Base-by-base conservation (phyloP, 2,113 vertebrate genomes). In the Bubo bubo region DNA sequence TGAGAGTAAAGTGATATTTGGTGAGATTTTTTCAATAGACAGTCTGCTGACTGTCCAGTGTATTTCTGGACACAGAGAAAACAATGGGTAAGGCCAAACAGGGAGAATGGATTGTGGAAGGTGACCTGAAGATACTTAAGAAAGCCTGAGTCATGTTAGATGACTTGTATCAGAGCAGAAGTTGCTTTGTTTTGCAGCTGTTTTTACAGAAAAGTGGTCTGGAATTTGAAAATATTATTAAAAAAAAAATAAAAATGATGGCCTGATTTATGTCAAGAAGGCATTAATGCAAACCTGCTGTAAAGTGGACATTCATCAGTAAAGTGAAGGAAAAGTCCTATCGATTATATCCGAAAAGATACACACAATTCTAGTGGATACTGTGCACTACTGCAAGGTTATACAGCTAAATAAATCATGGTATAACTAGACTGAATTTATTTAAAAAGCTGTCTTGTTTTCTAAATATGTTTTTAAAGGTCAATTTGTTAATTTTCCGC, bases 401-500 rank as follows among this genome's bases (percentile, higher is more conserved):
- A 17, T 47, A 91, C 27, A 79, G 20, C 28, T 58, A 45, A 94
- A 94, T 84, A 85, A 45, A 39, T 55, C 55, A 83, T 3, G 0
- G 5, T 84, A n/a, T 49, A 63, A 62, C 34, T 50, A 68, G 32
- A 24, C 12, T 15, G 39, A 68, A 60, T 68, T 74, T 73, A 24
- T 79, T 74, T 89, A 23, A 66, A 55, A 67, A 67, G 63, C 73
- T 94, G 12, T 59, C 43, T 45, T 73, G 22, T 72, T 84, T 86
- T 90, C 89, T 66, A 96, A 80, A 68, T 94, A 50, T 53, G 56
- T 76, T 82, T 94, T 41, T 55, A 91, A 88, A 86, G 76, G 77
- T 74, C 28, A 73, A 3, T 43, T 55, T 96, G 27, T 80, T 92
- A 76, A 88, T 93, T 96, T 97, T 58, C 66, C 88, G 94, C 63